phyloP scores from a whole-genome alignment of 1,140 invertebrate species.

The Bombus pyrosoma region DNA sequence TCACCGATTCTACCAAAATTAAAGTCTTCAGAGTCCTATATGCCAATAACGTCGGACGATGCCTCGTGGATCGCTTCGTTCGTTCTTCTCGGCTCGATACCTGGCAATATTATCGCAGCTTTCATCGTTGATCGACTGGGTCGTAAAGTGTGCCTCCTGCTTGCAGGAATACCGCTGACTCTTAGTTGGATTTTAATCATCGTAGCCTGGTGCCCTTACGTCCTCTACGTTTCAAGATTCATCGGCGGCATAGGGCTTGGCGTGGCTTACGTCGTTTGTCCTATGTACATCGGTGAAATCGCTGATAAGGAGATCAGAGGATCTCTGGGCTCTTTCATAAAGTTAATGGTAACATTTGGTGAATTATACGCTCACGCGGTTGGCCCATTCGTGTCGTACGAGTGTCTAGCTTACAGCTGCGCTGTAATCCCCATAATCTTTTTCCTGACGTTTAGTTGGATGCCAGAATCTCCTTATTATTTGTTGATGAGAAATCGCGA shows the following conservation, averaged over 20 bases:
- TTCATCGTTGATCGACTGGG: constrained; percentile 84
- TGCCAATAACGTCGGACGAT: constrained; percentile 77
- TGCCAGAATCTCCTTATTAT: constrained; percentile 88
- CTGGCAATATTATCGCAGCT: constrained; percentile 81
- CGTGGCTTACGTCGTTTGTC: constrained; percentile 82
- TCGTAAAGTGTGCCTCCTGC: constrained; percentile 79
- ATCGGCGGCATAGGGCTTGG: constrained; percentile 83
- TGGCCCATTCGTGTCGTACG: constrained; percentile 84
- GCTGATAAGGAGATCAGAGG: constrained; percentile 87
- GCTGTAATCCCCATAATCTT: constrained; percentile 83
- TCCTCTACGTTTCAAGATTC: constrained; percentile 82
- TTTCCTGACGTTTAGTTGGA: constrained; percentile 85
- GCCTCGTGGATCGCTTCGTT: constrained; percentile 83
- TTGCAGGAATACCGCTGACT: constrained; percentile 81
- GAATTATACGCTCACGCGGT: constrained; percentile 83
- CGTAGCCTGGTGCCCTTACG: constrained; percentile 67
- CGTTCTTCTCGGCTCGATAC: constrained; percentile 81
- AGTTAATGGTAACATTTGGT: constrained; percentile 87
- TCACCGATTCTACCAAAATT: constrained; percentile 82
- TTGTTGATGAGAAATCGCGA: constrained; percentile 73
- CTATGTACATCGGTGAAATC: constrained; percentile 89
- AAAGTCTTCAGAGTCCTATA: constrained; percentile 73
- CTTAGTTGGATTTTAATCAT: constrained; percentile 82
- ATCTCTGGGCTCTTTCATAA: constrained; percentile 86
- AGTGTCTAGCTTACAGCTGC: constrained; percentile 81